Percentiles rank a stretch among this genome's conserved stretches.
Conservation (phyloP, 2,888 invertebrate genomes). For the Melanotus villosus region DNA sequence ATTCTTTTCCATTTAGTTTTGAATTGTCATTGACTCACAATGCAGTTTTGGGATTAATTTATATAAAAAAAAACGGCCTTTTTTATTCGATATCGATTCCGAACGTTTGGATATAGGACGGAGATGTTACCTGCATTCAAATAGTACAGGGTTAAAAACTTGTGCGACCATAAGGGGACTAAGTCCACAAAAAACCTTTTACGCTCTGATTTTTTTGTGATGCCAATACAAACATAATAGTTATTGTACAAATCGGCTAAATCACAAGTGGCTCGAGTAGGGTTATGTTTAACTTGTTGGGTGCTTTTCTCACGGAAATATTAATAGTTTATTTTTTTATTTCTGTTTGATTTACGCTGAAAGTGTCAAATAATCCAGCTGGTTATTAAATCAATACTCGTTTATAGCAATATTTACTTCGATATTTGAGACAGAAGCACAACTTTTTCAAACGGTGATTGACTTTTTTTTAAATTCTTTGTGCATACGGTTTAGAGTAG, state of each 20-base stretch:
- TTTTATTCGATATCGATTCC: constrained; percentile 36
- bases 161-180: constrained; percentile 50
- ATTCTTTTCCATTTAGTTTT: constrained; percentile 61
- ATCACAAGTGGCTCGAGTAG: constrained; percentile 64
- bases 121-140: constrained; percentile 31
- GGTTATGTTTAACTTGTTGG: constrained; percentile 60
- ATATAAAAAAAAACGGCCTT: constrained; percentile 42
- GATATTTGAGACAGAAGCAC: too few species aligned
- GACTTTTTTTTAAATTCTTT: too few species aligned
- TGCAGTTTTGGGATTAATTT: constrained; percentile 62
- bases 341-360: constrained; percentile 12
- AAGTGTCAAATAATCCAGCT: constrained; percentile 20
- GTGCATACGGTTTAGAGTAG: too few species aligned
- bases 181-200: constrained; percentile 46
- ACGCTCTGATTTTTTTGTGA: constrained; percentile 59
- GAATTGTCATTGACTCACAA: constrained; percentile 66
- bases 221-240: constrained; percentile 64
- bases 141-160: constrained; percentile 49
- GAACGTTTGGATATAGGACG: constrained; percentile 14
- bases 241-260: constrained; percentile 66
- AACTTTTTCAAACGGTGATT: too few species aligned
- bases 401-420: neutral
- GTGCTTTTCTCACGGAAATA: constrained; percentile 58
- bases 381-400: neutral
- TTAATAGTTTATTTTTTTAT: constrained; percentile 41